Percentiles rank a stretch among this genome's conserved stretches.
Evolutionary conservation across 1,140 invertebrate genomes (phyloP).

Genomic region (Pseudomyrmex gracilis): DNA sequence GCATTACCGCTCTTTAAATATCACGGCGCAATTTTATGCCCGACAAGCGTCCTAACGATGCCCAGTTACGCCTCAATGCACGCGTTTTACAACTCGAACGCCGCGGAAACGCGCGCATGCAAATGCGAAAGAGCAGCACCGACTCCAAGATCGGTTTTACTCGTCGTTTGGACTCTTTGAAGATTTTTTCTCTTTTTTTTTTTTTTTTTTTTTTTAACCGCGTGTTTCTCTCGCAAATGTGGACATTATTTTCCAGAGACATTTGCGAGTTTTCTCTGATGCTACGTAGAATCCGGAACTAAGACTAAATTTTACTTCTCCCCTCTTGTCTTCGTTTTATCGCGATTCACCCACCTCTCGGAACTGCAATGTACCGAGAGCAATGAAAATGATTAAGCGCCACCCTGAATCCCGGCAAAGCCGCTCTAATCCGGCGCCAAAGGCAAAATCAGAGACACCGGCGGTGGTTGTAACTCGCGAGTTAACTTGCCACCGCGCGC

Average conservation of each 20-base stretch:
- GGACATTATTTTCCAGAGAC: constrained; percentile 33
- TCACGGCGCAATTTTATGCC: constrained; percentile 46
- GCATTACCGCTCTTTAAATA: constrained; percentile 59
- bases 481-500: constrained; percentile 64
- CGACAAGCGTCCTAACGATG: constrained; percentile 54
- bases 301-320: constrained; percentile 25
- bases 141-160: constrained; percentile 20
- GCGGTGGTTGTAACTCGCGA: constrained; percentile 64
- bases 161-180: constrained; percentile 8
- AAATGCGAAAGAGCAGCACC: constrained; percentile 16
- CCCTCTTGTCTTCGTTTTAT: background rate
- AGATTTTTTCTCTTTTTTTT: constrained; percentile 13
- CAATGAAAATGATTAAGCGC: constrained; percentile 77
- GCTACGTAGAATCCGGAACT: background rate
- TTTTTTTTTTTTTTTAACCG: constrained; percentile 10
- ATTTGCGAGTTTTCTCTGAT: constrained; percentile 12
- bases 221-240: background rate
- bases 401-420: constrained; percentile 77
- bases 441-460: constrained; percentile 78
- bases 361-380: constrained; percentile 51
- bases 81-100: constrained; percentile 24
- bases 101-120: constrained; percentile 21
- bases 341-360: constrained; percentile 32
- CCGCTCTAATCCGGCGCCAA: constrained; percentile 79
- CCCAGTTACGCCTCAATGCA: constrained; percentile 46